phyloP scores from a whole-genome alignment of 2,797 vertebrate species.

The Dicrostonyx torquatus region DNA sequence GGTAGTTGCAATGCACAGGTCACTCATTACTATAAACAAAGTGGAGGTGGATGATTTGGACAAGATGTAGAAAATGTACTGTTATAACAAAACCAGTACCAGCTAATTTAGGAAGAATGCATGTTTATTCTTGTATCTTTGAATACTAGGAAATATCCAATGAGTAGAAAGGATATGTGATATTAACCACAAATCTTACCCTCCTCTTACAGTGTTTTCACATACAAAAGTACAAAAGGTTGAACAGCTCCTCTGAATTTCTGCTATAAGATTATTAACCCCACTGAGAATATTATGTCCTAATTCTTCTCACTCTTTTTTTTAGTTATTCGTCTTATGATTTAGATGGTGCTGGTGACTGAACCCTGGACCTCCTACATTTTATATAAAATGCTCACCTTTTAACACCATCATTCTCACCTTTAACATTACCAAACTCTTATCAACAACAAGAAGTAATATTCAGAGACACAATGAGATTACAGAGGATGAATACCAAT shows the following conservation, averaged over 20 bases:
- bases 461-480: not conserved
- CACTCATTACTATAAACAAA: not conserved
- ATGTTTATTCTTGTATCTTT: not conserved
- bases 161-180: not conserved
- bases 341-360: not conserved
- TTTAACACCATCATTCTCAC: too few species aligned
- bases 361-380: not conserved
- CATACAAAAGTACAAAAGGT: not conserved
- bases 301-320: not conserved
- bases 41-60: not conserved
- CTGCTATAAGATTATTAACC: not conserved
- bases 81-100: not conserved
- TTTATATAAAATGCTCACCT: not conserved
- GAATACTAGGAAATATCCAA: not conserved
- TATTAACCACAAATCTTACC: not conserved
- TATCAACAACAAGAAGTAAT: not conserved
- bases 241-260: not conserved
- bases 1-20: not conserved
- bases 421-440: not conserved
- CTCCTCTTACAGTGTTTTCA: not conserved
- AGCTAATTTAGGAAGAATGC: not conserved
- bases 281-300: not conserved
- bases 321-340: not conserved
- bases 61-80: not conserved
- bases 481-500: not conserved